Evolutionary conservation across 2,888 invertebrate genomes (phyloP).

Genomic region (Merodon equestris): DNA sequence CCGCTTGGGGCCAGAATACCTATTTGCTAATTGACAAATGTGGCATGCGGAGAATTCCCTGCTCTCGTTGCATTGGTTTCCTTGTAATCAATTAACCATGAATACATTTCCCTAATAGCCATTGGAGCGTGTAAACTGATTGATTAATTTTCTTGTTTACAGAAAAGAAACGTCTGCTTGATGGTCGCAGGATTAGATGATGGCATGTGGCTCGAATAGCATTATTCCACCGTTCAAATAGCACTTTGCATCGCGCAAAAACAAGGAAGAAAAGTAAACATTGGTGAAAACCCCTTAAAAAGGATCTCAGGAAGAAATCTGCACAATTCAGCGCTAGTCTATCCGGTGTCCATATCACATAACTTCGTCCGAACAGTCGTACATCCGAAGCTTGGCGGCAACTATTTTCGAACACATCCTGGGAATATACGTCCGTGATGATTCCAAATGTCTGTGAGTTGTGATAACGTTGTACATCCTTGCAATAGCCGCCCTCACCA

Average conservation of each 20-base stretch:
- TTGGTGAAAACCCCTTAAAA: not conserved
- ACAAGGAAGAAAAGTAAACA: conserved; percentile 30
- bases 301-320: conserved; percentile 27
- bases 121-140: too few relatives aligned
- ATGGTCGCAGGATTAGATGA: conserved; percentile 53
- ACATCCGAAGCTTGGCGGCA: conserved; percentile 4
- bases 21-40: too few relatives aligned
- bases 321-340: too few relatives aligned
- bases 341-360: conserved; percentile 11
- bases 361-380: conserved; percentile 17
- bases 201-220: conserved; percentile 64
- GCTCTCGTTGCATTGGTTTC: too few relatives aligned
- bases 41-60: too few relatives aligned
- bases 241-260: conserved; percentile 48
- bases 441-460: conserved; percentile 67
- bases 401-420: conserved; percentile 15
- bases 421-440: conserved; percentile 64
- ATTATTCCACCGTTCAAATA: conserved; percentile 53
- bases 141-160: conserved; percentile 40
- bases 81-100: too few relatives aligned
- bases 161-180: conserved; percentile 57
- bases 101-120: too few relatives aligned
- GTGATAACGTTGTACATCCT: conserved; percentile 62
- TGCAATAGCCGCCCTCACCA: conserved; percentile 48
- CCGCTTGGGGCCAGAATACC: too few relatives aligned